Conservation (phyloP, 1,140 invertebrate genomes). For the Dreissena rostriformis region DNA sequence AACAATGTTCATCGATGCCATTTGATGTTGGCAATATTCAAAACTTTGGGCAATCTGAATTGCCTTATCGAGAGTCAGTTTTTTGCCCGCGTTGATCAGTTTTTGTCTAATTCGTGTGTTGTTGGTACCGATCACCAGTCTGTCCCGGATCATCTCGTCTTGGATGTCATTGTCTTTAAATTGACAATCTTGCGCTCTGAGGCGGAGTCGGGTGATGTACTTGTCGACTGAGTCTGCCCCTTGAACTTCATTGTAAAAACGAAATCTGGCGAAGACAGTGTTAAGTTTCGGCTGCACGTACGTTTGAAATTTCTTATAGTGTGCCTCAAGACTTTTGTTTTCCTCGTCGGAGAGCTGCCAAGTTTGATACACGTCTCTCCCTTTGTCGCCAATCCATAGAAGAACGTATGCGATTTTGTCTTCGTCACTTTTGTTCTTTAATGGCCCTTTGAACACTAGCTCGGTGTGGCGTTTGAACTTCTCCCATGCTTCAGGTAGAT, state of each 20-base stretch:
- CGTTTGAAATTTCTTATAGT: conserved; percentile 16
- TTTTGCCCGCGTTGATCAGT: conserved; percentile 33
- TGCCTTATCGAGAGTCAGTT: conserved; percentile 50
- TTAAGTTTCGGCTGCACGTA: conserved; percentile 48
- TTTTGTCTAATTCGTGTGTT: conserved; percentile 34
- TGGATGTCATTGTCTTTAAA: background rate
- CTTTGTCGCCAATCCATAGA: conserved; percentile 12
- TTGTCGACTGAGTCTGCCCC: background rate
- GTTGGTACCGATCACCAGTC: conserved; percentile 50
- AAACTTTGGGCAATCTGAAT: conserved; percentile 55
- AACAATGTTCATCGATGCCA: conserved; percentile 30
- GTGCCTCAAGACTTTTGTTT: conserved; percentile 24
- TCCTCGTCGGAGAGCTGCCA: background rate
- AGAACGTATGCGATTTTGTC: too few species aligned
- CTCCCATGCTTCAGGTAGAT: conserved; percentile 1
- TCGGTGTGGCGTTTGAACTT: conserved; percentile 1
- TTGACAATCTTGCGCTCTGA: conserved; percentile 43
- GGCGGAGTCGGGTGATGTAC: conserved; percentile 33
- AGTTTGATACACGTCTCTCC: conserved; percentile 10
- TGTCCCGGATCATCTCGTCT: conserved; percentile 57
- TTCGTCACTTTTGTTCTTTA: too few species aligned
- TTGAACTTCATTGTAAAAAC: conserved; percentile 28
- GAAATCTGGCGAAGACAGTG: conserved; percentile 35
- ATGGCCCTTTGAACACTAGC: too few species aligned
- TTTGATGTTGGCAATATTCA: conserved; percentile 52